phyloP scores from a whole-genome alignment of 2,113 vertebrate genomes.

The human region DNA sequence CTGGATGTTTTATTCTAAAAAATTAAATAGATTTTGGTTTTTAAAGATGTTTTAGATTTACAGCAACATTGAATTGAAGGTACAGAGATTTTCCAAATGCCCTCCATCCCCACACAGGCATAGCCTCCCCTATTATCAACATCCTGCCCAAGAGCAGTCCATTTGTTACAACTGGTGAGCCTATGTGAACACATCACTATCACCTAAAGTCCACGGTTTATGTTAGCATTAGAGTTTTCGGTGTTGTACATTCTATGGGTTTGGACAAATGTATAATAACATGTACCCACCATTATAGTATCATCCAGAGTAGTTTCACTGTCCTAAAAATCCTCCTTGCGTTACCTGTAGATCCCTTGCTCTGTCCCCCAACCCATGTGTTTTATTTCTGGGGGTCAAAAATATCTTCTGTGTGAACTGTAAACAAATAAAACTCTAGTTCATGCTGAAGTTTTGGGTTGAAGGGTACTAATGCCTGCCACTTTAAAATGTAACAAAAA shows the following conservation, averaged over 20 bases:
- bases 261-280: not conserved
- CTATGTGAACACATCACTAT: not conserved
- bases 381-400: not conserved
- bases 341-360: not conserved
- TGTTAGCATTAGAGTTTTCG: not conserved
- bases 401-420: not conserved
- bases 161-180: not conserved
- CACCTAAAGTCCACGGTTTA: not conserved
- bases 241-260: not conserved
- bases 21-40: not conserved
- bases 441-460: not conserved
- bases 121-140: not conserved
- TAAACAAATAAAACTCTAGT: not conserved
- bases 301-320: not conserved
- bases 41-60: not conserved
- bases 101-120: too few relatives aligned
- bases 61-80: not conserved
- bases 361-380: not conserved
- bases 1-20: not conserved
- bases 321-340: not conserved
- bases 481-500: not conserved
- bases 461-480: not conserved
- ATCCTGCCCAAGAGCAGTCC: not conserved
- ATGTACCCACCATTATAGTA: fast-evolving
- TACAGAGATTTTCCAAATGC: not conserved